A percentile compares a stretch with the other conserved stretches of the same genome.
Evolutionary conservation across 2,888 invertebrate species (phyloP).

Genomic region (Aphidoletes aphidimyza): DNA sequence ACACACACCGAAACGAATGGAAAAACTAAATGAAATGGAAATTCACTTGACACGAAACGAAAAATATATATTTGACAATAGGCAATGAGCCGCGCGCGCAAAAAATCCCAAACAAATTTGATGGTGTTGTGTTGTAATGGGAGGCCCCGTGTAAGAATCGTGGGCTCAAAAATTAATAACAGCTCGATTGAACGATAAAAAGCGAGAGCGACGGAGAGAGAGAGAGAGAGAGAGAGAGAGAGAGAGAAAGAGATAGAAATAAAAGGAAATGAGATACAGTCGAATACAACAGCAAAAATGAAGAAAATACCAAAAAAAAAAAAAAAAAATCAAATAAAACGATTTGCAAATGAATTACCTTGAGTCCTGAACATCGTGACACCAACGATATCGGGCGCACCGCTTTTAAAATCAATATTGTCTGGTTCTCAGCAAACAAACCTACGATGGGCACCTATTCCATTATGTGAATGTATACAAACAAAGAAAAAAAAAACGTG

Average conservation of each 20-base stretch:
- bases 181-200: not conserved
- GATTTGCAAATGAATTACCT: conserved; percentile 31
- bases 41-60: conserved; percentile 44
- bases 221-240: too few species aligned
- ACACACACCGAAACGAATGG: too few species aligned
- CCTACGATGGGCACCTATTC: conserved; percentile 40
- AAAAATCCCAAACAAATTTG: not conserved
- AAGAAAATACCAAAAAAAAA: not conserved
- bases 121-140: not conserved
- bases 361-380: conserved; percentile 22
- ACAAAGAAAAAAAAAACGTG: not conserved
- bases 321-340: not conserved
- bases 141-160: not conserved
- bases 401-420: conserved; percentile 3
- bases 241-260: too few species aligned
- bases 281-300: too few species aligned
- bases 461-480: not conserved
- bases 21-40: conserved; percentile 18
- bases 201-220: too few species aligned
- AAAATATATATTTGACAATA: not conserved
- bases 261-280: too few species aligned
- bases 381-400: conserved; percentile 52
- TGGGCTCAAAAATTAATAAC: not conserved
- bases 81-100: too few species aligned
- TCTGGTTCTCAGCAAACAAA: not conserved